phyloP scores from a whole-genome alignment of 2,113 vertebrate species.

The Ciconia stormi region DNA sequence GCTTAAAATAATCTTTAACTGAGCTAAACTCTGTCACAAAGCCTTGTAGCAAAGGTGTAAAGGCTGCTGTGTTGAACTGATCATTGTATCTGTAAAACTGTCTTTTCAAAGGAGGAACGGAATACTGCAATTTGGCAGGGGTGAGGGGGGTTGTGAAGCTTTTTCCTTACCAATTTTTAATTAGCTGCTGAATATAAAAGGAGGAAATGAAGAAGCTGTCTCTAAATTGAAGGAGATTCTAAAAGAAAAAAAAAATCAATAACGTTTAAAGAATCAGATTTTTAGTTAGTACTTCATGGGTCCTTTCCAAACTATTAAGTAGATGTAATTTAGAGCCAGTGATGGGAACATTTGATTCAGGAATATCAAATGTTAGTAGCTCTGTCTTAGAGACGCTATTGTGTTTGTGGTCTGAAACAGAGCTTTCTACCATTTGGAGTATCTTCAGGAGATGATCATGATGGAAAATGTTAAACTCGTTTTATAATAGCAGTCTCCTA shows the following conservation, averaged over 20 bases:
- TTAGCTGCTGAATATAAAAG: slow-evolving; percentile 39
- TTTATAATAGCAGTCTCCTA: neutral
- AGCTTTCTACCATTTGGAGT: neutral
- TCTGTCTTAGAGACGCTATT: neutral
- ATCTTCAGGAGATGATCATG: neutral
- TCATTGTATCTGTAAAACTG: neutral
- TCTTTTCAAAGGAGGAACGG: neutral
- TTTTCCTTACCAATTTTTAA: slow-evolving; percentile 32
- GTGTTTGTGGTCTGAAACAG: neutral
- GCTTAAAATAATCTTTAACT: neutral
- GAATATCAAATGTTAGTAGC: neutral
- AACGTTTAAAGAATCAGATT: slow-evolving; percentile 50
- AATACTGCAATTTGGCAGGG: neutral
- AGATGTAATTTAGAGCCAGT: slow-evolving; percentile 25
- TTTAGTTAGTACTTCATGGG: slow-evolving; percentile 33
- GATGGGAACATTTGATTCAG: slow-evolving; percentile 9
- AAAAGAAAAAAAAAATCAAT: slow-evolving; percentile 57
- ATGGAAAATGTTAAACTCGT: neutral
- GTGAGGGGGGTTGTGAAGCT: neutral
- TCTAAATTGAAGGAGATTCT: slow-evolving; percentile 52
- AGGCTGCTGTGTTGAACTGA: neutral
- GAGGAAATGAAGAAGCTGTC: slow-evolving; percentile 37
- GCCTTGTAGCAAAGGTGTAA: neutral
- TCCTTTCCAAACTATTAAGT: slow-evolving; percentile 52
- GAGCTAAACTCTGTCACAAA: neutral